A percentile compares a stretch with the other conserved stretches of the same genome.
phyloP scores from a whole-genome alignment of 2,113 vertebrate species.

The Prietella phreatophila region DNA sequence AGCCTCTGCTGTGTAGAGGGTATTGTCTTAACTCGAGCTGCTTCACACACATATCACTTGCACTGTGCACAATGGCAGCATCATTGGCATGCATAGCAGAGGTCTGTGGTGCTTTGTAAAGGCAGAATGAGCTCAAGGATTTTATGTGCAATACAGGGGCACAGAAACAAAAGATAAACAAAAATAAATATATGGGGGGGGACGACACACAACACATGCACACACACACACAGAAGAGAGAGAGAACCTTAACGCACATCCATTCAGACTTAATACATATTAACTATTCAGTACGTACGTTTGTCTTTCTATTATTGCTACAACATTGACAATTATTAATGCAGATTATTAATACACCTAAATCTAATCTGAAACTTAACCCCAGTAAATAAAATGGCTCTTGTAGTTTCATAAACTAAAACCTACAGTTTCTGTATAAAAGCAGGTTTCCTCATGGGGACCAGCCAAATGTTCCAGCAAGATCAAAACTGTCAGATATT shows the following conservation, averaged over 20 bases:
- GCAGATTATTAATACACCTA: background rate
- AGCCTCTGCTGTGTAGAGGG: background rate
- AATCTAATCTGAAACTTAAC: background rate
- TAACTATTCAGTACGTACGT: background rate
- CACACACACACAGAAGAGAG: background rate
- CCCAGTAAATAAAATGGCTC: background rate
- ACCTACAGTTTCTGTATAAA: background rate
- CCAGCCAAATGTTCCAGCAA: background rate
- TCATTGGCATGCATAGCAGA: slow-evolving; percentile 54
- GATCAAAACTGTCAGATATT: background rate
- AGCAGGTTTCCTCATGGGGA: background rate
- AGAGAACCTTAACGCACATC: background rate
- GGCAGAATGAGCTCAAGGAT: slow-evolving; percentile 30
- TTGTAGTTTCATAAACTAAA: background rate
- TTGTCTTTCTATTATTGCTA: background rate
- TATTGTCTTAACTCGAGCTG: slow-evolving; percentile 28
- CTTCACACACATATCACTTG: slow-evolving; percentile 43
- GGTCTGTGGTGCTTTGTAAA: slow-evolving; percentile 30
- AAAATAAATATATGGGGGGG: background rate
- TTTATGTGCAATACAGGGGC: slow-evolving; percentile 36
- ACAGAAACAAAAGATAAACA: slow-evolving; percentile 25
- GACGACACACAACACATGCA: background rate
- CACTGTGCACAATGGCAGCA: slow-evolving; percentile 41
- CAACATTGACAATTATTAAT: background rate
- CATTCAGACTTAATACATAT: background rate